A percentile compares a stretch with the other conserved stretches of the same genome.
These are phyloP conservation scores for Latrodectus elegans DNA, from an alignment of 2,888 invertebrate genomes.

Conservation along the genomic window DNA sequence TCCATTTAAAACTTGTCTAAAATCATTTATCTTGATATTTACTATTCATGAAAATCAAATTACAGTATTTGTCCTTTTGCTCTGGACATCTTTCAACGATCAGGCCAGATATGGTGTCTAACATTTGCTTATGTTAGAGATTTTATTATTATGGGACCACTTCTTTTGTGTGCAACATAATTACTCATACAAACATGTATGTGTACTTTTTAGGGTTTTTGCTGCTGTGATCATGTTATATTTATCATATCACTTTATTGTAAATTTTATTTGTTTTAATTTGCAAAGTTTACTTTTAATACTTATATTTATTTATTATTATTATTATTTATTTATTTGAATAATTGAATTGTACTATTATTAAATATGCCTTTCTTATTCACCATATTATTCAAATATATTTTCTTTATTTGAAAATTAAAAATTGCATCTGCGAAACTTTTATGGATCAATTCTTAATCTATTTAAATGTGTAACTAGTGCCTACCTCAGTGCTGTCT, in stretches of 20 bases:
- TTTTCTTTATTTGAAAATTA: not conserved
- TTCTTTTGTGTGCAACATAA: too few relatives aligned
- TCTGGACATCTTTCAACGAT: too few relatives aligned
- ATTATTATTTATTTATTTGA: not conserved
- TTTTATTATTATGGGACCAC: too few relatives aligned
- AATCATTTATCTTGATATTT: too few relatives aligned
- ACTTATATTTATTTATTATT: not conserved
- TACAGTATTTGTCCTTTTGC: not conserved
- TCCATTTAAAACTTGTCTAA: too few relatives aligned
- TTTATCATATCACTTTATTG: not conserved
- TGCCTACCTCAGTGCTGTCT: not conserved
- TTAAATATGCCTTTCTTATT: not conserved
- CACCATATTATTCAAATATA: not conserved
- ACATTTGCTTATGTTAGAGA: too few relatives aligned
- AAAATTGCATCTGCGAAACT: too few relatives aligned
- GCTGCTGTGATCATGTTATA: not conserved
- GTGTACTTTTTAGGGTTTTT: too few relatives aligned
- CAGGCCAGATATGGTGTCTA: too few relatives aligned
- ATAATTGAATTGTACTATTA: not conserved
- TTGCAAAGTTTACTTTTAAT: not conserved
- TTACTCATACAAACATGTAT: too few relatives aligned
- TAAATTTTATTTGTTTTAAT: not conserved
- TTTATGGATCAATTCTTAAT: too few relatives aligned
- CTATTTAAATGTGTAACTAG: not conserved
- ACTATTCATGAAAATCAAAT: not conserved